phyloP scores from a whole-genome alignment of 2,888 invertebrate genomes.

The Agrotis puta region DNA sequence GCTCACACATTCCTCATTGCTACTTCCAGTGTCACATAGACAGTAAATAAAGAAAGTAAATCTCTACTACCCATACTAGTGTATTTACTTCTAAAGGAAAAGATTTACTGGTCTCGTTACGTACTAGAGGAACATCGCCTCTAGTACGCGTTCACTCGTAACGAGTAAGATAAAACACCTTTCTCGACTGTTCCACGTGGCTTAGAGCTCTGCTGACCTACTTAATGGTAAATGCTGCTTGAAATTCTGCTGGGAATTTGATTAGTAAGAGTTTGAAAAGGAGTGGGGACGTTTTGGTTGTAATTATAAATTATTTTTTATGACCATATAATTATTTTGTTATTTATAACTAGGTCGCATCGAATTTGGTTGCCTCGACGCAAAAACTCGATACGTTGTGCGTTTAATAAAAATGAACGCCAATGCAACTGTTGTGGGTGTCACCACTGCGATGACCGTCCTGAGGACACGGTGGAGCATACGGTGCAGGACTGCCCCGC shows the following conservation, averaged over 20 bases:
- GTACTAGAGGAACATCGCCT: no score
- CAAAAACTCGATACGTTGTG: no score
- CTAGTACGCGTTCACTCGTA: conserved; percentile 26
- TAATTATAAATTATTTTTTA: no score
- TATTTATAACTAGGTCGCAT: no score
- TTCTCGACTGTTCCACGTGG: conserved; percentile 16
- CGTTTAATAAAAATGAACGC: no score
- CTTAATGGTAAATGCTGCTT: conserved; percentile 24
- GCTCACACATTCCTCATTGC: neutral
- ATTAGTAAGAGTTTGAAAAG: neutral
- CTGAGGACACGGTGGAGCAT: no score
- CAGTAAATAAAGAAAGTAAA: conserved; percentile 26
- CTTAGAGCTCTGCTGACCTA: conserved; percentile 46
- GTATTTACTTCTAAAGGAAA: conserved; percentile 28
- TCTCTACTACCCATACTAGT: neutral
- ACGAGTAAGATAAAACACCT: conserved; percentile 49
- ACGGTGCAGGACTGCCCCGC: no score
- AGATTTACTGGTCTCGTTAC: conserved; percentile 53
- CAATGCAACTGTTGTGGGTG: no score
- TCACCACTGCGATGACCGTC: no score
- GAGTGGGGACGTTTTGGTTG: neutral
- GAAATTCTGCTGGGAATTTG: neutral
- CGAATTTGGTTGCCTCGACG: no score
- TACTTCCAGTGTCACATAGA: neutral
- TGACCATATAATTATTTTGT: no score